Conservation (phyloP, 2,888 invertebrate species). For the Listrodromus nycthemerus region DNA sequence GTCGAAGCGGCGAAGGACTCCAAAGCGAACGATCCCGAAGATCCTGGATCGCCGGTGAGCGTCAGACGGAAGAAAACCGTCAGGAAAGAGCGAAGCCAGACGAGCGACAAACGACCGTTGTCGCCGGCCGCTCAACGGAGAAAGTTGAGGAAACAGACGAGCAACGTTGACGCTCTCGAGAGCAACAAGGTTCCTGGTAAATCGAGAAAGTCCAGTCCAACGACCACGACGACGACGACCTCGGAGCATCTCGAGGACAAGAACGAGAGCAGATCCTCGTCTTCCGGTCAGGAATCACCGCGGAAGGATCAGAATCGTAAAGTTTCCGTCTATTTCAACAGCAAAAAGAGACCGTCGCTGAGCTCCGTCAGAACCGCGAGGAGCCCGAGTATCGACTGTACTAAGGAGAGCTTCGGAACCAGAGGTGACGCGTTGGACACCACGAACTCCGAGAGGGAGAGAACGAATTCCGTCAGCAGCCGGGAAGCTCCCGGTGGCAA, state of each 20-base stretch:
- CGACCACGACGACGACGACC: constrained; percentile 64
- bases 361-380: constrained; percentile 76
- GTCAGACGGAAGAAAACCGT: constrained; percentile 53
- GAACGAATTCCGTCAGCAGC: constrained; percentile 88
- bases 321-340: constrained; percentile 78
- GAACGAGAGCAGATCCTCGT: constrained; percentile 82
- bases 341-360: constrained; percentile 79
- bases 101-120: constrained; percentile 61
- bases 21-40: constrained; percentile 59
- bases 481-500: constrained; percentile 85
- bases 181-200: constrained; percentile 52
- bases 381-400: constrained; percentile 76
- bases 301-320: constrained; percentile 77
- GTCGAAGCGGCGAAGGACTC: constrained; percentile 39
- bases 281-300: constrained; percentile 84
- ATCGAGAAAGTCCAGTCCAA: constrained; percentile 58
- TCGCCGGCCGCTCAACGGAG: constrained; percentile 70
- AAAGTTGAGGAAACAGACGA: constrained; percentile 76
- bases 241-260: constrained; percentile 76
- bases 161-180: constrained; percentile 69
- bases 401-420: constrained; percentile 61
- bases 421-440: constrained; percentile 73
- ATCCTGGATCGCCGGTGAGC: constrained; percentile 56
- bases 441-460: constrained; percentile 87
- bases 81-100: constrained; percentile 62